Evolutionary conservation across 2,113 vertebrate species (phyloP).

Genomic region (Rhinoderma darwinii): DNA sequence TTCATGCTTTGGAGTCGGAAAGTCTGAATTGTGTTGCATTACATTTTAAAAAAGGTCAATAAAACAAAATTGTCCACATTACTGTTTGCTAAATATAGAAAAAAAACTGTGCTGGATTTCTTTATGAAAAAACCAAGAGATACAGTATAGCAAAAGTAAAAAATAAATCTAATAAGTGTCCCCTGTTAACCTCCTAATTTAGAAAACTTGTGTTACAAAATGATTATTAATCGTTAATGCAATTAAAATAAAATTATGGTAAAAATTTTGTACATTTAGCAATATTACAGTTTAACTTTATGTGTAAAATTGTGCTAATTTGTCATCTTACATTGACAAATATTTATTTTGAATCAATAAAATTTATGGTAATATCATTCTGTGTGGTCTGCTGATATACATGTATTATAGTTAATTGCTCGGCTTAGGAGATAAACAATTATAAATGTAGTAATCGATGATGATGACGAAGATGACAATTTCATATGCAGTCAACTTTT

Average conservation of each 20-base stretch:
- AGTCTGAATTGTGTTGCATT: conserved; percentile 41
- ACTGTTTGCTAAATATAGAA: conserved; percentile 3
- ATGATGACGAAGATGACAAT: too few species aligned
- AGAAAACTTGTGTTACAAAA: not conserved
- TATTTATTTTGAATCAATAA: too few species aligned
- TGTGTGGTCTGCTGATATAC: not conserved
- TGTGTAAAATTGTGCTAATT: not conserved
- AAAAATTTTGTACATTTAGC: not conserved
- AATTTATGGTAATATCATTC: not conserved
- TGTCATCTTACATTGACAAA: not conserved
- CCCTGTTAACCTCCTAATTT: not conserved
- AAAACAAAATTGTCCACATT: conserved; percentile 18
- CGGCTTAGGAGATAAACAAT: not conserved
- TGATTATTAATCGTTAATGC: not conserved
- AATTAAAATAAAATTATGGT: not conserved
- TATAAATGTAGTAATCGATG: too few species aligned
- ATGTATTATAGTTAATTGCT: not conserved
- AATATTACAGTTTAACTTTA: not conserved
- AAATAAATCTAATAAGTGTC: not conserved
- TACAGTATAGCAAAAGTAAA: not conserved
- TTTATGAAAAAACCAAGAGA: not conserved
- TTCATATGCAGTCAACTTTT: not conserved
- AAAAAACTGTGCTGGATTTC: not conserved
- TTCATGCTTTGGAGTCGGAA: conserved; percentile 16
- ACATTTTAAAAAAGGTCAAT: conserved; percentile 46